Conservation (phyloP, 2,797 vertebrate genomes). For the Phaenicophaeus curvirostris region DNA sequence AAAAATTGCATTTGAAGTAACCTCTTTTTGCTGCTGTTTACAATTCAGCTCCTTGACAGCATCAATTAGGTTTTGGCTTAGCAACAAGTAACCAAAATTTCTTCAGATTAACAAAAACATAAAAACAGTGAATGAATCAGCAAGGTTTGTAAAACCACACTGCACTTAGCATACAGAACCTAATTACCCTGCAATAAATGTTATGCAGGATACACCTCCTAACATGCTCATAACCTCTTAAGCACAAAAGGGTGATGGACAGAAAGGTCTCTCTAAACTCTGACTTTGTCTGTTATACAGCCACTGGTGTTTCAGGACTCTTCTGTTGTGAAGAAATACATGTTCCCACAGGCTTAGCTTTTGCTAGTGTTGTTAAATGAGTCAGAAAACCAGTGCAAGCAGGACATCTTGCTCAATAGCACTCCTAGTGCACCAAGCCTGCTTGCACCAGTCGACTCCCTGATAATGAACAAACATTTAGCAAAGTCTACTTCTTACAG, state of each 20-base stretch:
- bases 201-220: neutral
- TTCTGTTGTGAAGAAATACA: neutral
- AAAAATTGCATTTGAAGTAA: neutral
- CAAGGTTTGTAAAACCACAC: neutral
- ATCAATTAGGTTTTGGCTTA: neutral
- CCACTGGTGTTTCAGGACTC: neutral
- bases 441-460: neutral
- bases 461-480: neutral
- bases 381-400: neutral
- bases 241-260: neutral
- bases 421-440: neutral
- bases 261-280: neutral
- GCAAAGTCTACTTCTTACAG: neutral
- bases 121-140: neutral
- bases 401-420: neutral
- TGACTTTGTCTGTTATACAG: neutral
- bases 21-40: neutral
- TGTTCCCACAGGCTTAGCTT: neutral
- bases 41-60: neutral
- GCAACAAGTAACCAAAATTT: neutral
- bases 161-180: neutral
- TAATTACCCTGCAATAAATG: neutral
- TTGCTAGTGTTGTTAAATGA: neutral
- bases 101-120: neutral
- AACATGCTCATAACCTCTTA: neutral